Conservation (phyloP, 2,797 vertebrate genomes). For the Lerista edwardsae region DNA sequence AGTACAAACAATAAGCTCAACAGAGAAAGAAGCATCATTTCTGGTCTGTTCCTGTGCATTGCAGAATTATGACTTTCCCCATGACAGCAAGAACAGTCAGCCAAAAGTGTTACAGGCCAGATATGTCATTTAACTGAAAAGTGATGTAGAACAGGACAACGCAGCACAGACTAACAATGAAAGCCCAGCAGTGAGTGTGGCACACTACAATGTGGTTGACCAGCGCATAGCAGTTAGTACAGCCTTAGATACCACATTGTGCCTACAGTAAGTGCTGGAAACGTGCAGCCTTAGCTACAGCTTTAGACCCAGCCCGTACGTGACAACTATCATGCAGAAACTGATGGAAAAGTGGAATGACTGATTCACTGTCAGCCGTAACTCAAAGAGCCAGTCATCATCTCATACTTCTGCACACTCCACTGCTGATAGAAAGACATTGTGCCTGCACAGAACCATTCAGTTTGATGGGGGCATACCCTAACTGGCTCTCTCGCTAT, state of each 20-base stretch:
- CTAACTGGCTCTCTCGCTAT: too few species aligned
- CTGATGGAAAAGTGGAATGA: neutral
- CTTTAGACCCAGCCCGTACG: neutral
- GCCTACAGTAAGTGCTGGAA: too few species aligned
- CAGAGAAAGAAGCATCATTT: neutral
- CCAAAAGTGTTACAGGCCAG: neutral
- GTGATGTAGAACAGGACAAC: neutral
- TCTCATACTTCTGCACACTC: too few species aligned
- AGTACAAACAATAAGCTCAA: neutral
- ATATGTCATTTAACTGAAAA: neutral
- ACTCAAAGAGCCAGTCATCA: too few species aligned
- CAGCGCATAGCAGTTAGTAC: neutral
- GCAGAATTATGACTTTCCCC: neutral
- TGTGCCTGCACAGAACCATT: too few species aligned
- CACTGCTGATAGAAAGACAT: neutral
- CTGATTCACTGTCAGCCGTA: too few species aligned
- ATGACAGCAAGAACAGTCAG: neutral
- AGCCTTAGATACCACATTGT: too few species aligned
- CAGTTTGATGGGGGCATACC: neutral
- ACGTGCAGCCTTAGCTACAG: neutral
- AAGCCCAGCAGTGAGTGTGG: neutral
- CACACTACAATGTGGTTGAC: neutral
- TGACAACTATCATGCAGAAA: neutral
- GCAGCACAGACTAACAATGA: neutral
- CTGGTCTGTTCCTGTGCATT: neutral